phyloP scores from a whole-genome alignment of 2,113 vertebrate species.

The Mesocricetus auratus region DNA sequence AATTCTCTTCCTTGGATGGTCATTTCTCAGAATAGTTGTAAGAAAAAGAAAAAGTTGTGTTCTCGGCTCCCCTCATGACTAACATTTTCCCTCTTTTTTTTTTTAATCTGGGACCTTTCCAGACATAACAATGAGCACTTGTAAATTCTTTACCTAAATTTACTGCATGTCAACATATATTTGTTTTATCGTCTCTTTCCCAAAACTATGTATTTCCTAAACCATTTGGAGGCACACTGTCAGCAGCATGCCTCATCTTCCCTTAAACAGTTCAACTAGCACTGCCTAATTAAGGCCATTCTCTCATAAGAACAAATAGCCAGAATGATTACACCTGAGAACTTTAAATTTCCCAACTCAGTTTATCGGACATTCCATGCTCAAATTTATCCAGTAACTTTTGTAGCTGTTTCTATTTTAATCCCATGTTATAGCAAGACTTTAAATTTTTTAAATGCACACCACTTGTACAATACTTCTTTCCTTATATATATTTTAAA shows the following conservation, averaged over 20 bases:
- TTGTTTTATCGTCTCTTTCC: neutral
- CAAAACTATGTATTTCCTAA: neutral
- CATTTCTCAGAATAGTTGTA: constrained; percentile 38
- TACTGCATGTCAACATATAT: neutral
- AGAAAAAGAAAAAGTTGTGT: constrained; percentile 17
- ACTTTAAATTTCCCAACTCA: neutral
- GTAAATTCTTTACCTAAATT: neutral
- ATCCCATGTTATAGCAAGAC: neutral
- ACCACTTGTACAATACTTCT: neutral
- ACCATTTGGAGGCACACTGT: neutral
- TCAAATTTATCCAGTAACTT: neutral
- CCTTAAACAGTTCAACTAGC: neutral
- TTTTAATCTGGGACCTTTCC: constrained; percentile 5
- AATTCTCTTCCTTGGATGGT: neutral
- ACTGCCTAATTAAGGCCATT: neutral
- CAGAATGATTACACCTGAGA: neutral
- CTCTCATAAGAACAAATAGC: neutral
- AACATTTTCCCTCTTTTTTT: neutral
- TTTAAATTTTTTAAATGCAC: neutral
- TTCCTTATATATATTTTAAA: constrained; percentile 2
- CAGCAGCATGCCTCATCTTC: neutral
- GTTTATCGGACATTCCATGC: neutral
- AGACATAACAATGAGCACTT: neutral
- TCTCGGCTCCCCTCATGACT: neutral
- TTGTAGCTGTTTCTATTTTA: neutral